A percentile compares a stretch with the other conserved stretches of the same genome.
Evolutionary conservation across 2,797 vertebrate species (phyloP).

Genomic region (Otolemur crassicaudatus): DNA sequence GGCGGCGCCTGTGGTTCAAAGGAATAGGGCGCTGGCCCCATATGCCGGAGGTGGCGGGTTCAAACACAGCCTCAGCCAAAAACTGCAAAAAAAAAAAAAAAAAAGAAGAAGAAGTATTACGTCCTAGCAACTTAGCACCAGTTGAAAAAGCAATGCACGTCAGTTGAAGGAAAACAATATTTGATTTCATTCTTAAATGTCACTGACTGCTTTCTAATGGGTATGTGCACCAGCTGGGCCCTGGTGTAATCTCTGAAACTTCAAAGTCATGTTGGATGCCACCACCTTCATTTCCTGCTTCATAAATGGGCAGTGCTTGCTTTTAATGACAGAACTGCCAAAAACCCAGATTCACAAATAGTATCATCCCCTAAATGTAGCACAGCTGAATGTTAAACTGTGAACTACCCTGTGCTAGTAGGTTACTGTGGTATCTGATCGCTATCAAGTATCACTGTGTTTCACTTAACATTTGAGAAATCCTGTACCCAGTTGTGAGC

Average conservation of each 20-base stretch:
- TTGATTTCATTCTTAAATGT: neutral
- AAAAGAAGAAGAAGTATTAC: no score
- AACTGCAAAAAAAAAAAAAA: no score
- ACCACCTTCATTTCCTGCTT: neutral
- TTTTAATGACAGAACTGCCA: neutral
- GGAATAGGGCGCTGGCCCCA: no score
- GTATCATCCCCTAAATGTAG: neutral
- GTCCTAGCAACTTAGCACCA: neutral
- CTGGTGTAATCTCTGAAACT: neutral
- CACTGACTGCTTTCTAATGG: neutral
- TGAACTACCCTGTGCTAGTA: neutral
- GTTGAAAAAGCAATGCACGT: neutral
- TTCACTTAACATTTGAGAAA: neutral
- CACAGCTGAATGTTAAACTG: neutral
- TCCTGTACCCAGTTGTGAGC: neutral
- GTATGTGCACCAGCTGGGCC: neutral
- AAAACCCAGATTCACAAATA: neutral
- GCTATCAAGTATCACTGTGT: neutral
- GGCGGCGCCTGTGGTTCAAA: no score
- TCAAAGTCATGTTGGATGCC: neutral
- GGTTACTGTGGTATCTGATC: neutral
- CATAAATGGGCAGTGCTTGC: neutral
- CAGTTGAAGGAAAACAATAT: neutral
- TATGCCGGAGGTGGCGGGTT: no score
- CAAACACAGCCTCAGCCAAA: no score